A percentile compares a stretch with the other conserved stretches of the same genome.
Conservation (phyloP, 2,113 vertebrate genomes). For the Solea solea region DNA sequence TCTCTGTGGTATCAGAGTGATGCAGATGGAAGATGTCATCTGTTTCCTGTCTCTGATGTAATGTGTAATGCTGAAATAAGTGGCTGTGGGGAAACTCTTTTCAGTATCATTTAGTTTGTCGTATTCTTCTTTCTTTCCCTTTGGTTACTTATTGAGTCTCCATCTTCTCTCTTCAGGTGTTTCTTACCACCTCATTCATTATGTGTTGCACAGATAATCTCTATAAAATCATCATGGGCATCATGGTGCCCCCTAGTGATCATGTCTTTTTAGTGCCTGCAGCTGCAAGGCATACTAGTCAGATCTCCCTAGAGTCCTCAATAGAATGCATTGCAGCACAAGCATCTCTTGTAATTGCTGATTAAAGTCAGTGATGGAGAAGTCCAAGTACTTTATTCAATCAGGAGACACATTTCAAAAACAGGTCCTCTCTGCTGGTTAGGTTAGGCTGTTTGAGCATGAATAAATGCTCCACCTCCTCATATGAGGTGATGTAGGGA, state of each 20-base stretch:
- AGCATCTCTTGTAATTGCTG: too few relatives aligned
- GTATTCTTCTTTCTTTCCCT: not conserved
- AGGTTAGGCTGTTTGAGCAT: too few relatives aligned
- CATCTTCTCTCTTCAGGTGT: not conserved
- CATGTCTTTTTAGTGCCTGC: too few relatives aligned
- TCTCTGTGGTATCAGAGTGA: constrained; percentile 40
- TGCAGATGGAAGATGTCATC: constrained; percentile 41
- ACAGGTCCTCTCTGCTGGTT: too few relatives aligned
- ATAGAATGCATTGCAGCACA: too few relatives aligned
- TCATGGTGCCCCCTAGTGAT: not conserved
- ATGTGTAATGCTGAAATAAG: constrained; percentile 36
- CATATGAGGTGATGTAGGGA: too few relatives aligned
- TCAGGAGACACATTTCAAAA: too few relatives aligned
- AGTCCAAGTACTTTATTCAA: too few relatives aligned
- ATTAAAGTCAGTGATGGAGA: too few relatives aligned
- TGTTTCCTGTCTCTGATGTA: constrained; percentile 60
- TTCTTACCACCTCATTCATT: not conserved
- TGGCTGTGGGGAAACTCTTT: not conserved
- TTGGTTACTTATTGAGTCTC: not conserved
- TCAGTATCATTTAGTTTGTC: not conserved
- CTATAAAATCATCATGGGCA: not conserved
- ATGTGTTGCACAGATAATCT: not conserved
- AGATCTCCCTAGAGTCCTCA: too few relatives aligned
- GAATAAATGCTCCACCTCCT: too few relatives aligned
- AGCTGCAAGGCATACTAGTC: too few relatives aligned